Evolutionary conservation across 2,888 invertebrate species (phyloP), one percentile per base, ranked within the genome.

Genomic region (Hypercompe scribonia): DNA sequence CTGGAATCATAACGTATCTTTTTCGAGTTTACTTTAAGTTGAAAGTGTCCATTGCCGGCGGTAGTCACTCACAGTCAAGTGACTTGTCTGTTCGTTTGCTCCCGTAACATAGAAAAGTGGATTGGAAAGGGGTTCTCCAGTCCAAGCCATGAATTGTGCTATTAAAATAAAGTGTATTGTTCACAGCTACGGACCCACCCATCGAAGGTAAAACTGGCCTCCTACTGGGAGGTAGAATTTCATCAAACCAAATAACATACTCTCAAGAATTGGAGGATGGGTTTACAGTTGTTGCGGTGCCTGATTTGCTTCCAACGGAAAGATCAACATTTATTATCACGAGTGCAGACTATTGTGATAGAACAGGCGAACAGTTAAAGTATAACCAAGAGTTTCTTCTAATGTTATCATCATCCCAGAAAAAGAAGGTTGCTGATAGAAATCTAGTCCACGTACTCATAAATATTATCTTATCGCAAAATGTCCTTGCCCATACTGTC

Each of bases 301-400:
- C 90, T 0, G 79, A 86, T 31, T 61, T 88, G 3, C 72, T 77
- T 11, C 93, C 94, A 0, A 78, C 86, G 0, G 90, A 90, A 73
- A 90, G 90, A 72, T 90, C 83, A 74, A 88, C 94, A 2, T 95
- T 95, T 76, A 85, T 93, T 7, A 89, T 95, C 67, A 90, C 92
- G 10, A 95, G 94, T 72, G 91, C 93, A 36, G 95, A 95, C 78
- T 94, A 95, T 80, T 95, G 95, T 76, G 85, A 94, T 58, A 86
- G 95, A 24, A 90, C 91, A 21, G 90, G 90, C 4, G 95, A 95
- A 84, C 70, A 79, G 3, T 82, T 95, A 42, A 95, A 95, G 79
- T 95, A 91, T 79, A 92, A 95, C 74, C 95, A 95, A 81, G 95
- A 95, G 78, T 95, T 95, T 78, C 87, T 95, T 64, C 84, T 95